These are phyloP conservation scores for Panthera leo DNA, from an alignment of 2,113 vertebrate species.

Conservation along the genomic window DNA sequence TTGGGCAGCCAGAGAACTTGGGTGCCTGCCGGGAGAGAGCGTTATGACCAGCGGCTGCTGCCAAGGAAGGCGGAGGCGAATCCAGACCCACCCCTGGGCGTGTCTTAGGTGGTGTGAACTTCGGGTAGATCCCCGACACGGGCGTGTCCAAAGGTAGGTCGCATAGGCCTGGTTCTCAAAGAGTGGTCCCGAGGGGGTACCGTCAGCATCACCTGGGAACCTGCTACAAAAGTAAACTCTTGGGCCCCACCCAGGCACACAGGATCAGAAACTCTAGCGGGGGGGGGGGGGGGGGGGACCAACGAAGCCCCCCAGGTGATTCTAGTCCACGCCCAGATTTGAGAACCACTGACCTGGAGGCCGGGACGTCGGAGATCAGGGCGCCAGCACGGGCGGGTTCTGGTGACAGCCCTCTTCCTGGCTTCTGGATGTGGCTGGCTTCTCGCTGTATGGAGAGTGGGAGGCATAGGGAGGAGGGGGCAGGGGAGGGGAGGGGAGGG, in stretches of 20 bases:
- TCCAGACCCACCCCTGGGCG: background rate
- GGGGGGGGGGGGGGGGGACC: accelerated
- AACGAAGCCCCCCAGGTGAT: background rate
- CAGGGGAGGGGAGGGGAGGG: no score
- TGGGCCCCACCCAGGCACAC: background rate
- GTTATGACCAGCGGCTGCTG: background rate
- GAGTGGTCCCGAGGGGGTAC: background rate
- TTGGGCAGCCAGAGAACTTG: background rate
- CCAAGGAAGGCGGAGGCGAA: background rate
- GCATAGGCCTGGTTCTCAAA: background rate
- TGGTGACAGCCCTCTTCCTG: background rate
- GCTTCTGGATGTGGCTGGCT: background rate
- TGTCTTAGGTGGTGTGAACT: background rate
- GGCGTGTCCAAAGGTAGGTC: background rate
- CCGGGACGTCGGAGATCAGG: background rate
- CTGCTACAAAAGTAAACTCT: background rate
- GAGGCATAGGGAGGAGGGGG: no score
- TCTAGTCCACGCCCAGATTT: background rate
- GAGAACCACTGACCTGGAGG: background rate
- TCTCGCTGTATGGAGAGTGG: background rate
- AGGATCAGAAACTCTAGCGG: background rate
- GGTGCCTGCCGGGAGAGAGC: background rate
- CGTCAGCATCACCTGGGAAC: background rate
- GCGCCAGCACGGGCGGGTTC: background rate
- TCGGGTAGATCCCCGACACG: background rate